Base-by-base conservation (phyloP, 2,888 invertebrate genomes). In the Seira musarum region DNA sequence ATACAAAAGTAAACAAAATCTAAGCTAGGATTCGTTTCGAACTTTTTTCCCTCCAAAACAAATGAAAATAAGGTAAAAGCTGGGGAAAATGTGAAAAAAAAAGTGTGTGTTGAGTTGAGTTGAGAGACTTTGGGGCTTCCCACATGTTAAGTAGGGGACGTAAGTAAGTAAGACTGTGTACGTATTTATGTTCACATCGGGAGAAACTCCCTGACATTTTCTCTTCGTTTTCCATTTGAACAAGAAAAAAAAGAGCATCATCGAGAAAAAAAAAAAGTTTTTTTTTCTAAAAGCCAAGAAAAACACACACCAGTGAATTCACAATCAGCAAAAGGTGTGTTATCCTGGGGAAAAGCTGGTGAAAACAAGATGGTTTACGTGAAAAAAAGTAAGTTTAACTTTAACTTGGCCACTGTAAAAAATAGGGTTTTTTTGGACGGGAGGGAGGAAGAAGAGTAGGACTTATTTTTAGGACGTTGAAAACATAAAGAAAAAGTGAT, bases 101-200 rank as follows among this genome's bases (percentile, higher is more conserved):
- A 15, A 49, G 15, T 70, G 66, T 70, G 66, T 49, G 49, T 49
- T n/a, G 49, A 49, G 49, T 49, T 49, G 15, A 60, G 24, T 66
- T 63, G 67, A 78, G 72, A 60, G 24, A 67, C 61, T 72, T n/a
- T 78, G 61, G 71, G 72, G 71, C 66, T 72, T 65, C 57, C 72
- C 78, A 67, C 71, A 77, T 77, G 77, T 70, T 77, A 70, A 65
- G 70, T 57, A 24, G 35, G 21, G 22, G 40, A n/a, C 22, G 40
- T 21, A 67, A 60, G 49, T n/a, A n/a, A n/a, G n/a, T n/a, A 19
- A 15, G 46, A 13, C 25, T n/a, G 49, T 30, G 17, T 71, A 67
- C 35, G 68, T 72, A 79, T 79, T 79, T 79, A 79, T 68, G 72
- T 72, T 71, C 78, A 61, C 72, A 72, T 79, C 68, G 68, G 75